Evolutionary conservation across 1,140 invertebrate genomes (phyloP).

Genomic region (Trichonephila clavata): DNA sequence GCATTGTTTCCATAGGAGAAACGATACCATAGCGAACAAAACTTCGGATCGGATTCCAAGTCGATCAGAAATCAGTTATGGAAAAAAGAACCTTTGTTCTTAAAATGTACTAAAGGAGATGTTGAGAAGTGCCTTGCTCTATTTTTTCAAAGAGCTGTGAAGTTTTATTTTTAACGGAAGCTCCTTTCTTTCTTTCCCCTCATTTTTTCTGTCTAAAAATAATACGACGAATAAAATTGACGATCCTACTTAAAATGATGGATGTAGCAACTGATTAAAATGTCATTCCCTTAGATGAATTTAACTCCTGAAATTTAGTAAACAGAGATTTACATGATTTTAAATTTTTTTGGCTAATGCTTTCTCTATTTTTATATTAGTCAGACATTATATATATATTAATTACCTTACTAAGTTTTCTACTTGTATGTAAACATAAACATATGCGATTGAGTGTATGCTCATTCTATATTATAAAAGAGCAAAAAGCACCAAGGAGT

Average conservation of each 20-base stretch:
- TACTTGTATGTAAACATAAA: no score
- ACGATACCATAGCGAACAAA: constrained; percentile 23
- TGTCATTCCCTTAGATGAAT: no score
- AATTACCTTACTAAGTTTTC: no score
- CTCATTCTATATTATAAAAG: no score
- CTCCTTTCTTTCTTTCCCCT: background rate
- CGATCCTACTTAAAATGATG: background rate
- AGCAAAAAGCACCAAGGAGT: no score
- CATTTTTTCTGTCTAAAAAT: background rate
- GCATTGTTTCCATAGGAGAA: constrained; percentile 50
- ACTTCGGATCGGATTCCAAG: constrained; percentile 40
- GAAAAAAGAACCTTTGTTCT: background rate
- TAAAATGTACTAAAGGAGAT: background rate
- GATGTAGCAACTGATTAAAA: background rate
- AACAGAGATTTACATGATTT: no score
- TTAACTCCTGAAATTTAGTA: no score
- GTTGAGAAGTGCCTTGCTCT: background rate
- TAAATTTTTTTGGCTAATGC: no score
- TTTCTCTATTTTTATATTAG: no score
- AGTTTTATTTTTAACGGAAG: background rate
- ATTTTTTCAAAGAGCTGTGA: background rate
- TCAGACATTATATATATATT: no score
- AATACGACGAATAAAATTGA: background rate
- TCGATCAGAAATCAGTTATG: constrained; percentile 43
- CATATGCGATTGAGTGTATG: no score